Percentiles rank a stretch among this genome's conserved stretches.
phyloP scores from a whole-genome alignment of 2,888 invertebrate genomes.

The Glaucopsyche alexis region DNA sequence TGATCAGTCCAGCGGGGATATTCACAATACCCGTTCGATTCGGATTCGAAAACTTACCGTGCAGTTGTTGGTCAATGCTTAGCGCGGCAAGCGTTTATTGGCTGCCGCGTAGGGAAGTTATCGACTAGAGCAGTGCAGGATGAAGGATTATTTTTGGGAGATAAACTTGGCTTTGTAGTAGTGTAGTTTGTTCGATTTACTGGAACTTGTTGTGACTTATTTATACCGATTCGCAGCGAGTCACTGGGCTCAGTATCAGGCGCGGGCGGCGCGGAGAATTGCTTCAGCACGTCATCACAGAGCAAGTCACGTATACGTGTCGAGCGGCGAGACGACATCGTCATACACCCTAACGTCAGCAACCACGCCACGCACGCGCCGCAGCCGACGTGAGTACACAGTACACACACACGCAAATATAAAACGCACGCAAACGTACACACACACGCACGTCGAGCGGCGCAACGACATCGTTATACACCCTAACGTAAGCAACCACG shows the following conservation, averaged over 20 bases:
- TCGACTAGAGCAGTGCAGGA: no score
- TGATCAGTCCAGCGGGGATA: no score
- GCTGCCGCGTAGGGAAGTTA: no score
- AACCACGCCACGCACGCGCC: slow-evolving; percentile 61
- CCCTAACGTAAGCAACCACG: slow-evolving; percentile 78
- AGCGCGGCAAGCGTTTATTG: no score
- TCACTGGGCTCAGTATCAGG: slow-evolving; percentile 77
- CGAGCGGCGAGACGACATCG: slow-evolving; percentile 85
- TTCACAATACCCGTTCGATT: no score
- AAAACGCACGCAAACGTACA: background rate
- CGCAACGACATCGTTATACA: slow-evolving; percentile 82
- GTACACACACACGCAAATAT: background rate
- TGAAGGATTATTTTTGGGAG: no score
- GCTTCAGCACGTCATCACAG: slow-evolving; percentile 88
- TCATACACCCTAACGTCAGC: slow-evolving; percentile 79
- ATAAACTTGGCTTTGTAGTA: no score
- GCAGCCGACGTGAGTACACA: slow-evolving; percentile 29
- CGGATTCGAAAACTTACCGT: no score
- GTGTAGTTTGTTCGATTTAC: no score
- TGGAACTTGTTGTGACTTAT: slow-evolving; percentile 34
- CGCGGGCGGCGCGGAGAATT: slow-evolving; percentile 60
- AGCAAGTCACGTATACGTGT: slow-evolving; percentile 89
- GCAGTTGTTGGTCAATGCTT: no score
- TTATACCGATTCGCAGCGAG: slow-evolving; percentile 54
- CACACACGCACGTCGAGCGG: slow-evolving; percentile 81